These are phyloP conservation scores for Tethya wilhelma DNA, from an alignment of 37 sponge, comb jelly and placozoan genomes.

Conservation along the genomic window DNA sequence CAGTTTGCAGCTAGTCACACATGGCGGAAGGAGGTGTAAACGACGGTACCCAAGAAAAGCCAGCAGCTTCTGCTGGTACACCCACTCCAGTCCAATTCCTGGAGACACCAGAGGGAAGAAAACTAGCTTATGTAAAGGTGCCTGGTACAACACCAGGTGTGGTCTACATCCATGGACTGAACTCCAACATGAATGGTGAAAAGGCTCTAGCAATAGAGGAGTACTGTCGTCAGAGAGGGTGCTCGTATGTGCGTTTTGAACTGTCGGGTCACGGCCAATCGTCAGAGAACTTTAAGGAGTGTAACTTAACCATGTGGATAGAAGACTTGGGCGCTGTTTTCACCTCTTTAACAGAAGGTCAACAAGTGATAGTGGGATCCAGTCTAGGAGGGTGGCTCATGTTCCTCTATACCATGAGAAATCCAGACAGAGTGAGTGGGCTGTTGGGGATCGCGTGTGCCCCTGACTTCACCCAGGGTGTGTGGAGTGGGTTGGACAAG, in stretches of 20 bases:
- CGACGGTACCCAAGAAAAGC: too few relatives aligned
- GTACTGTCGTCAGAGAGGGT: slow-evolving; percentile 40
- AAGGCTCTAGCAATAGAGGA: slow-evolving; percentile 53
- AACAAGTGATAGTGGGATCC: slow-evolving; percentile 70
- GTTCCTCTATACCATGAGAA: slow-evolving; percentile 74
- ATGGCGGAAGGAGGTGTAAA: too few relatives aligned
- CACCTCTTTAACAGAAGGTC: slow-evolving; percentile 37
- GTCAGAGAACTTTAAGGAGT: slow-evolving; percentile 40
- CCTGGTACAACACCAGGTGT: slow-evolving; percentile 69
- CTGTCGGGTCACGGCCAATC: slow-evolving; percentile 64
- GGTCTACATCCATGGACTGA: slow-evolving; percentile 67
- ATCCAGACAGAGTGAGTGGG: slow-evolving; percentile 64
- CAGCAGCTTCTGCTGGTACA: neutral
- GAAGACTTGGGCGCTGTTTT: slow-evolving; percentile 58
- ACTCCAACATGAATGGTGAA: slow-evolving; percentile 42
- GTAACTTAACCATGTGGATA: slow-evolving; percentile 72
- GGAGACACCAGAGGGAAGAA: slow-evolving; percentile 54
- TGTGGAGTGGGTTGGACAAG: slow-evolving; percentile 61
- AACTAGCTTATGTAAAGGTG: slow-evolving; percentile 49
- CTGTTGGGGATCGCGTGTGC: slow-evolving; percentile 71
- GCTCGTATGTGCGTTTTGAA: slow-evolving; percentile 57
- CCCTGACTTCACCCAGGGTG: slow-evolving; percentile 49
- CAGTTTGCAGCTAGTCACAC: too few relatives aligned
- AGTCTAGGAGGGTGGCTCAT: slow-evolving; percentile 81
- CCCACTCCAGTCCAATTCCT: slow-evolving; percentile 23